Base-by-base conservation (phyloP, 2,888 invertebrate genomes). In the Eupithecia inturbata region DNA sequence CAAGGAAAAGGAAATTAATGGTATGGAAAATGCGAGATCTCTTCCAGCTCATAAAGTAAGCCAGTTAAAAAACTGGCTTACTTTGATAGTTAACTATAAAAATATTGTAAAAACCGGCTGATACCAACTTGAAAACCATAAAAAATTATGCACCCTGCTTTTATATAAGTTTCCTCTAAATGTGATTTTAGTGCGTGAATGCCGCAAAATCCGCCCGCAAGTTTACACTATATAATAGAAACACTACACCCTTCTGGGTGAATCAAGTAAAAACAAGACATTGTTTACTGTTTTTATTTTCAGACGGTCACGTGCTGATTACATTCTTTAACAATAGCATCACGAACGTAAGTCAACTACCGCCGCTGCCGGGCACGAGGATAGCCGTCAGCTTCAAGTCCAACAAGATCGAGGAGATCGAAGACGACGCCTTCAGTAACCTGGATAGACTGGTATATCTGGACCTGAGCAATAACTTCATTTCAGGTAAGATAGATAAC, bases 311-410 rank as follows among this genome's bases (percentile, higher is more conserved):
- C 74, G 88, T 95, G 71, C 85, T 95, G 80, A 95, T 95, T 71
- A 95, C 93, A n/a, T 95, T 96, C 85, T 95, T 94, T 86, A 90
- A 94, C 85, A 96, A 96, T 85, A 92, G 92, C 77, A 93, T 96
- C 74, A 88, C 84, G 9, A 92, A 89, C 36, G 84, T 96, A 75
- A 91, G 92, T 71, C 87, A 90, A 81, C 84, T 96, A 73, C 91
- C 94, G 1, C 72, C 83, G 0, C 91, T 93, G 68, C 91, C 94
- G 7, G 93, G 93, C 39, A 87, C 84, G 64, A 88, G 89, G 70
- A 87, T 95, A 10, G 93, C 95, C n/a, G 86, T 96, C 78, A 93
- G 90, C 74, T 95, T 95, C 81, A 93, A 94, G 77, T 89, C 92
- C 53, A 96, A 96, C 83, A 85, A 88, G 75, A 95, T 96, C 39